Evolutionary conservation across 1,140 invertebrate species (phyloP).

Genomic region (Drosophila funebris): DNA sequence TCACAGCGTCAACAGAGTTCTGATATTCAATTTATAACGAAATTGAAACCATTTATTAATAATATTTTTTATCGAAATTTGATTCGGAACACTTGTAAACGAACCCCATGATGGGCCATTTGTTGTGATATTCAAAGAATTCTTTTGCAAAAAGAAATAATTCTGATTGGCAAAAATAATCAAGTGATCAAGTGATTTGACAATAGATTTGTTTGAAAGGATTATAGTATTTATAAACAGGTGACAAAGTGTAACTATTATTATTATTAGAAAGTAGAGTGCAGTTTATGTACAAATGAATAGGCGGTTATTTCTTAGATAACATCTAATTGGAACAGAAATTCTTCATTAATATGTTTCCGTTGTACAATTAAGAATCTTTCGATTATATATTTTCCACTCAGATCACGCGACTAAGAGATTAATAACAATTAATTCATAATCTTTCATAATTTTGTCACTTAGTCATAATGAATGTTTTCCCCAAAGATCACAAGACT

Average conservation of each 20-base stretch:
- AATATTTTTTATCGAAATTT: slow-evolving; percentile 9
- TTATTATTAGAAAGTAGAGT: too few species aligned
- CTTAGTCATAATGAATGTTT: slow-evolving; percentile 21
- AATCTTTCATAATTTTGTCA: slow-evolving; percentile 4
- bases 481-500: slow-evolving; percentile 56
- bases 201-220: too few species aligned
- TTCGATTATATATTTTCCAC: too few species aligned
- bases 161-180: not conserved
- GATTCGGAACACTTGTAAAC: not conserved
- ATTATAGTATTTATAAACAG: not conserved
- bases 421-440: not conserved
- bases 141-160: slow-evolving; percentile 5
- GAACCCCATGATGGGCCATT: slow-evolving; percentile 3
- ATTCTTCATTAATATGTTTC: too few species aligned
- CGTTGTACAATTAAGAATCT: too few species aligned
- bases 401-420: not conserved
- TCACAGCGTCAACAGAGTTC: slow-evolving; percentile 8
- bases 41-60: slow-evolving; percentile 7
- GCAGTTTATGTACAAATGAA: too few species aligned
- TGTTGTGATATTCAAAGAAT: slow-evolving; percentile 33
- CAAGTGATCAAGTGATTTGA: not conserved
- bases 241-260: not conserved
- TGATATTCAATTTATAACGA: slow-evolving; percentile 14
- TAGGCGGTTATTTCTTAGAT: too few species aligned
- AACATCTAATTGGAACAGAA: too few species aligned